A percentile compares a stretch with the other conserved stretches of the same genome.
phyloP scores from a whole-genome alignment of 2,797 vertebrate species.

The Cirrhinus mrigala region DNA sequence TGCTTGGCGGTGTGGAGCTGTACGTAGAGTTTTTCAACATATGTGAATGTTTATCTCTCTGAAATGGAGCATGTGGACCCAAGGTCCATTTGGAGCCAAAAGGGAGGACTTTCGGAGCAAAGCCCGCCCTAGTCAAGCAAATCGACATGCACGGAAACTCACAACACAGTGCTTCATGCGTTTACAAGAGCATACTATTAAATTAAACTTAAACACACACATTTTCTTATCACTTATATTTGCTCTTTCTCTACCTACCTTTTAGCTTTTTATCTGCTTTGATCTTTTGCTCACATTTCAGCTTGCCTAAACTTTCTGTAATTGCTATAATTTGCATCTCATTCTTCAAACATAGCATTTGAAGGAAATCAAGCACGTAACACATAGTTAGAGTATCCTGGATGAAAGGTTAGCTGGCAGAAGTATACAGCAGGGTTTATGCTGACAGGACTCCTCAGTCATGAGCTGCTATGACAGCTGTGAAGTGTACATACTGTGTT shows the following conservation, averaged over 20 bases:
- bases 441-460: slow-evolving; percentile 13
- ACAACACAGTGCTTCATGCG: slow-evolving; percentile 44
- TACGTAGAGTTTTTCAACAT: slow-evolving; percentile 67
- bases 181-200: neutral
- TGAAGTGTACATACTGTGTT: slow-evolving; percentile 12
- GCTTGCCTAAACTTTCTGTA: slow-evolving; percentile 13
- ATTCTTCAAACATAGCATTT: slow-evolving; percentile 22
- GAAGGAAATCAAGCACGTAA: slow-evolving; percentile 16
- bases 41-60: slow-evolving; percentile 78
- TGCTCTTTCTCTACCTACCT: neutral
- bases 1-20: slow-evolving; percentile 62
- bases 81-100: slow-evolving; percentile 69
- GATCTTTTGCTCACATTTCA: slow-evolving; percentile 4
- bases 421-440: neutral
- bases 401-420: slow-evolving; percentile 11
- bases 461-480: slow-evolving; percentile 2
- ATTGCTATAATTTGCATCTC: slow-evolving; percentile 35
- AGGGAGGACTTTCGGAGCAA: slow-evolving; percentile 58
- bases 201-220: slow-evolving; percentile 5
- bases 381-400: slow-evolving; percentile 5
- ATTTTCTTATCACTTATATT: neutral
- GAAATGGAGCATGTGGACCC: slow-evolving; percentile 70
- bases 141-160: slow-evolving; percentile 56
- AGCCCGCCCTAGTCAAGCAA: slow-evolving; percentile 30
- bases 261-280: neutral